phyloP scores from a whole-genome alignment of 2,888 invertebrate genomes.

The Mycalesis mineus region DNA sequence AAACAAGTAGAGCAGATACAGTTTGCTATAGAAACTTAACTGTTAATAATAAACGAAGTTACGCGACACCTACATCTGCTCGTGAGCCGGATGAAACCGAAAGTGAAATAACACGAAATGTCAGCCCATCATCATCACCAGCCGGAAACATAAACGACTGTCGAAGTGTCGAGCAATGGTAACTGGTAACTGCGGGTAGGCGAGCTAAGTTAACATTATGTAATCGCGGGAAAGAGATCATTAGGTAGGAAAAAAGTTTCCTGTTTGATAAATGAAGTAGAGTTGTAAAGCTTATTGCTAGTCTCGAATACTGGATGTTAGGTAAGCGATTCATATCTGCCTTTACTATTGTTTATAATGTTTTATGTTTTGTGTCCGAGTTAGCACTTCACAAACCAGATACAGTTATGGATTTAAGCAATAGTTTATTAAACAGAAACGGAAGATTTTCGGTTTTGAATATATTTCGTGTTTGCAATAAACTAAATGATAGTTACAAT shows the following conservation, averaged over 20 bases:
- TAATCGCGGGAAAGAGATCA: constrained; percentile 32
- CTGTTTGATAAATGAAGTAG: constrained; percentile 8
- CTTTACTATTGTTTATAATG: background rate
- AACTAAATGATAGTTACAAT: no score
- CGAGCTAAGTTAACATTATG: constrained; percentile 25
- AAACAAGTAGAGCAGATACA: background rate
- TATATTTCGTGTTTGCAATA: no score
- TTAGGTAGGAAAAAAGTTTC: constrained; percentile 21
- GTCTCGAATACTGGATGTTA: background rate
- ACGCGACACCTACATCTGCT: background rate
- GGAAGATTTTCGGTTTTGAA: no score
- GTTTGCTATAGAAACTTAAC: background rate
- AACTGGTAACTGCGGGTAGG: constrained; percentile 11
- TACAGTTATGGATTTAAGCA: no score
- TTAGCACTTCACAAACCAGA: no score
- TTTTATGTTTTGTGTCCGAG: no score
- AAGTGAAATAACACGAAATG: constrained; percentile 35
- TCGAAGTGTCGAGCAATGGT: background rate
- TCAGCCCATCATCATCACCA: constrained; percentile 26
- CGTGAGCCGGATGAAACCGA: constrained; percentile 31
- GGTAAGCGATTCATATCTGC: background rate
- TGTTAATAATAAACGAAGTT: background rate
- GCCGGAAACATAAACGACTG: constrained; percentile 29
- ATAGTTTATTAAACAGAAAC: no score
- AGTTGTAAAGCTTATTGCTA: background rate